Conservation (phyloP, 1,140 invertebrate species). For the Nylanderia fulva region DNA sequence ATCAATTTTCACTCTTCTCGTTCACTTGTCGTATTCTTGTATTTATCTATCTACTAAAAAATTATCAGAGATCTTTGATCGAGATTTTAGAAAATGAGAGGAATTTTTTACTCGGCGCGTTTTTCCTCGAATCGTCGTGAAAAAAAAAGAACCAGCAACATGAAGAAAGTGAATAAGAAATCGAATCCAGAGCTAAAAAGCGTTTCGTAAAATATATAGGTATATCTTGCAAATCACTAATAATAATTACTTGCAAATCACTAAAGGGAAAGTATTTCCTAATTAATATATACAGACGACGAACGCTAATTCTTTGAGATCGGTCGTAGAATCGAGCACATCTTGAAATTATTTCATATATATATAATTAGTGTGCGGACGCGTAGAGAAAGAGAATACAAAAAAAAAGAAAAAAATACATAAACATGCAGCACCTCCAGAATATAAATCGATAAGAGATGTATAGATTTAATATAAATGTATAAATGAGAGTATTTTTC, state of each 20-base stretch:
- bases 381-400: conserved; percentile 25
- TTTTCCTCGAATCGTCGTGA: background rate
- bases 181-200: no score
- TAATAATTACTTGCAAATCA: background rate
- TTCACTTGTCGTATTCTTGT: no score
- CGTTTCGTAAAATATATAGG: background rate
- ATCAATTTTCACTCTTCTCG: no score
- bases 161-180: conserved; percentile 16
- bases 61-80: background rate
- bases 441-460: conserved; percentile 40
- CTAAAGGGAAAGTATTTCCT: conserved; percentile 37
- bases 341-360: conserved; percentile 32
- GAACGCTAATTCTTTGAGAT: conserved; percentile 11
- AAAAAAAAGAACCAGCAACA: background rate
- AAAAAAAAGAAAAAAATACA: no score
- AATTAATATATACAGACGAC: background rate
- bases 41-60: background rate
- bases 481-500: conserved; percentile 51
- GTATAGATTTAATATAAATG: conserved; percentile 41
- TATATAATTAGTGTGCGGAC: background rate
- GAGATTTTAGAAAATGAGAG: background rate
- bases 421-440: conserved; percentile 30
- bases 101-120: background rate
- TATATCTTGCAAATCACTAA: background rate
- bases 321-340: conserved; percentile 22